phyloP scores from a whole-genome alignment of 2,113 vertebrate species.

The Paramormyrops kingsleyae region DNA sequence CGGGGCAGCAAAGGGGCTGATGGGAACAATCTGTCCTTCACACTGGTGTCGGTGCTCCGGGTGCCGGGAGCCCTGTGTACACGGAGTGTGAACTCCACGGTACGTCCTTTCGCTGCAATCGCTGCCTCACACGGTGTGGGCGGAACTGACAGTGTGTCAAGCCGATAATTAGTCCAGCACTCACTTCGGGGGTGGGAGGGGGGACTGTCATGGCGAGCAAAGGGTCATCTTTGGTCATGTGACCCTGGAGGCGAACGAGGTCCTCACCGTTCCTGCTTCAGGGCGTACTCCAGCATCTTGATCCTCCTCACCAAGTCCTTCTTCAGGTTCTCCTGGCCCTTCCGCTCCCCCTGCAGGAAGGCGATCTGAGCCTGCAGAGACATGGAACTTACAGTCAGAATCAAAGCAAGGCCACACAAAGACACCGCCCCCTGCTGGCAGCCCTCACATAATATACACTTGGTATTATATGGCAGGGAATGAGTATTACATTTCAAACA shows the following conservation, averaged over 20 bases:
- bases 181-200: not conserved
- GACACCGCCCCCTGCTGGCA: not conserved
- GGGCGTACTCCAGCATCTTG: constrained; percentile 22
- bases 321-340: constrained; percentile 22
- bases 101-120: not conserved
- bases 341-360: constrained; percentile 21
- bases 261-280: constrained; percentile 14
- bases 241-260: not conserved
- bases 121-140: not conserved
- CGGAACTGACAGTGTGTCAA: not conserved
- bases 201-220: not conserved
- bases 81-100: not conserved
- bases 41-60: not conserved
- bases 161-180: not conserved
- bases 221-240: not conserved
- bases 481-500: not conserved
- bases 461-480: not conserved
- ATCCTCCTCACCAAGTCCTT: constrained; percentile 23
- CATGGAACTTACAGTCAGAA: not conserved
- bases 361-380: constrained; percentile 16
- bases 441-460: not conserved
- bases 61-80: not conserved
- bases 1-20: not conserved
- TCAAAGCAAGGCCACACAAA: not conserved
- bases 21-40: constrained; percentile 7